phyloP scores from a whole-genome alignment of 2,797 vertebrate species.

The Halcyon chelicuti region DNA sequence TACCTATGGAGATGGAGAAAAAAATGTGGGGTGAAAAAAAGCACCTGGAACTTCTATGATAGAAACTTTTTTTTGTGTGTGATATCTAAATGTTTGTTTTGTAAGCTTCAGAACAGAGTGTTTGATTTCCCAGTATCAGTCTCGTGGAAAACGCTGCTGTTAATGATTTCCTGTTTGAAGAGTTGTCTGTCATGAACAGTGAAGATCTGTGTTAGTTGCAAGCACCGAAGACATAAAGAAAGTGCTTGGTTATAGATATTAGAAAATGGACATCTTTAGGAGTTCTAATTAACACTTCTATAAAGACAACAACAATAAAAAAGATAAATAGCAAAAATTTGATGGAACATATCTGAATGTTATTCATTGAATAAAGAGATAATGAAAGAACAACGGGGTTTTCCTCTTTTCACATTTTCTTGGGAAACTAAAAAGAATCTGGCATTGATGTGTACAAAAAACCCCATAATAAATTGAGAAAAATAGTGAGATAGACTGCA shows the following conservation, averaged over 20 bases:
- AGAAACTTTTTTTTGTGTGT: background rate
- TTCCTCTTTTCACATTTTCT: background rate
- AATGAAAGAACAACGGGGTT: background rate
- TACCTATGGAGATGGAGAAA: background rate
- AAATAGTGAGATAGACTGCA: background rate
- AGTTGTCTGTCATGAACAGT: background rate
- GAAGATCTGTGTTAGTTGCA: background rate
- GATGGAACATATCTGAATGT: background rate
- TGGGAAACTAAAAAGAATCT: background rate
- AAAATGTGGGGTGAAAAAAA: background rate
- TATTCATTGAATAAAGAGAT: background rate
- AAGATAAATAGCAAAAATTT: background rate
- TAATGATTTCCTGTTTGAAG: background rate
- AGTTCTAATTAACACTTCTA: background rate
- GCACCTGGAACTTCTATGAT: background rate
- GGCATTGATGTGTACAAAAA: background rate
- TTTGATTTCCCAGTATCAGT: background rate
- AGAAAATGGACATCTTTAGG: background rate
- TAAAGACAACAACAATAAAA: background rate
- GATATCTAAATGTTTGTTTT: background rate
- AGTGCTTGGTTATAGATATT: background rate
- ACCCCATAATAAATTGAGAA: background rate
- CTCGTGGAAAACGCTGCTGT: background rate
- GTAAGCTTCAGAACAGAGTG: background rate
- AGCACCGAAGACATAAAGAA: background rate